Evolutionary conservation across 2,888 invertebrate species (phyloP), one percentile per base, ranked within the genome.

Genomic region (Rapana venosa): DNA sequence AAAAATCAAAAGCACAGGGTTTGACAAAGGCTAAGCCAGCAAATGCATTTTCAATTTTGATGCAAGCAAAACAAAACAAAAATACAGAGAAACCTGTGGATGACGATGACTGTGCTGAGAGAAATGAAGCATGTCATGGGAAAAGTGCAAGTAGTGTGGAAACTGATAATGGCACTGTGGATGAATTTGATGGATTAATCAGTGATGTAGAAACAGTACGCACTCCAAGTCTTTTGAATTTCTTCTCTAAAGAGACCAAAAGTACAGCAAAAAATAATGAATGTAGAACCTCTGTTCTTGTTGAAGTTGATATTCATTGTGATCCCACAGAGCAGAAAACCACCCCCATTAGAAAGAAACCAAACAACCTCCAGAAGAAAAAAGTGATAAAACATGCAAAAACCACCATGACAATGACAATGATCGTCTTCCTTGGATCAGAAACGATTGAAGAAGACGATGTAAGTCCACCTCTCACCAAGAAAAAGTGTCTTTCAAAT

Each of bases 341-440:
- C 13, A 58, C 86, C 22, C 35, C 86, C 26, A 32, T 26, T 20
- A 61, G 58, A 66, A 32, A 32, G 17, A 86, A 32, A 6, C 35
- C 86, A 30, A 86, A 32, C 22, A 66, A 35, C n/a, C 58, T 61
- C 22, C 66, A 66, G 15, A n/a, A 11, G n/a, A 56, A 35, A 13
- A 61, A 66, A 13, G 22, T 86, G 32, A 35, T 8, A 15, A 86
- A 66, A 11, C 32, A 5, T 35, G 22, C 32, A 61, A 61, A 58
- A 30, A 5, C 36, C 17, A 70, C 35, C 26, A 30, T 47, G n/a
- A 36, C 20, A 36, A 20, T 32, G 89, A 85, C 66, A 85, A 30
- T 36, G 89, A 89, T 89, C 35, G 74, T 85, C 20, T 70, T 89
- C 15, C 85, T 89, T 30, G 89, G 89, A 30, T 85, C 89, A 56